These are phyloP conservation scores for Haliclona indistincta DNA, from an alignment of 37 sponge, comb jelly and placozoan species.

Conservation along the genomic window DNA sequence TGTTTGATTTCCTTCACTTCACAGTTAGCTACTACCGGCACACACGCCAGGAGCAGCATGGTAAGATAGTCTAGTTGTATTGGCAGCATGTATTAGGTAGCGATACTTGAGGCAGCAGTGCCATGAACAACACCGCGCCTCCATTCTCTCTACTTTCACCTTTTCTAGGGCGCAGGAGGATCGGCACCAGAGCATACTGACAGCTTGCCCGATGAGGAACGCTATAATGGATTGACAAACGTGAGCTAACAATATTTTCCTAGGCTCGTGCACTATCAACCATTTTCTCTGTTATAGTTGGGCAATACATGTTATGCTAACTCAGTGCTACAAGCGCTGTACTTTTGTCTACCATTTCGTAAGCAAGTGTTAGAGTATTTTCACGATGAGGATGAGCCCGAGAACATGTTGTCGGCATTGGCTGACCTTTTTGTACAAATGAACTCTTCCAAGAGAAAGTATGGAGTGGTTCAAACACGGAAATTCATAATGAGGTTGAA, in stretches of 20 bases:
- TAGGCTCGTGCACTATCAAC: background rate
- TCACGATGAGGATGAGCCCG: conserved; percentile 10
- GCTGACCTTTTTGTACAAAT: conserved; percentile 85
- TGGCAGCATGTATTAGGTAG: background rate
- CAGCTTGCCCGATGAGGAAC: conserved; percentile 44
- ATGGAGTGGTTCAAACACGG: conserved; percentile 39
- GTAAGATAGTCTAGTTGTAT: background rate
- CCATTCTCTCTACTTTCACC: background rate
- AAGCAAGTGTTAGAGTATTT: conserved; percentile 69
- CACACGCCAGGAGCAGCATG: background rate
- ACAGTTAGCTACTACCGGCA: background rate
- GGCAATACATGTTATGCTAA: conserved; percentile 99
- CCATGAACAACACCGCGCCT: background rate
- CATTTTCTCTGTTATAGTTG: conserved; percentile 51
- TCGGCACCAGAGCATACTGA: conserved; percentile 42
- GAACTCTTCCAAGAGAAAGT: conserved; percentile 46
- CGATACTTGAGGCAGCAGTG: too few species aligned
- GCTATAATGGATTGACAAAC: conserved; percentile 64
- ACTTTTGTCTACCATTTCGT: conserved; percentile 92
- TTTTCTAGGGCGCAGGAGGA: conserved; percentile 36
- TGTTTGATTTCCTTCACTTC: background rate
- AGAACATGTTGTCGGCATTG: conserved; percentile 79
- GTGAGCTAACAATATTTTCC: conserved; percentile 26
- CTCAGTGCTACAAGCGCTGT: conserved; percentile 95
- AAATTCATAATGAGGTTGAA: conserved; percentile 70